phyloP scores from a whole-genome alignment of 2,797 vertebrate genomes.

The Megalops cyprinoides region DNA sequence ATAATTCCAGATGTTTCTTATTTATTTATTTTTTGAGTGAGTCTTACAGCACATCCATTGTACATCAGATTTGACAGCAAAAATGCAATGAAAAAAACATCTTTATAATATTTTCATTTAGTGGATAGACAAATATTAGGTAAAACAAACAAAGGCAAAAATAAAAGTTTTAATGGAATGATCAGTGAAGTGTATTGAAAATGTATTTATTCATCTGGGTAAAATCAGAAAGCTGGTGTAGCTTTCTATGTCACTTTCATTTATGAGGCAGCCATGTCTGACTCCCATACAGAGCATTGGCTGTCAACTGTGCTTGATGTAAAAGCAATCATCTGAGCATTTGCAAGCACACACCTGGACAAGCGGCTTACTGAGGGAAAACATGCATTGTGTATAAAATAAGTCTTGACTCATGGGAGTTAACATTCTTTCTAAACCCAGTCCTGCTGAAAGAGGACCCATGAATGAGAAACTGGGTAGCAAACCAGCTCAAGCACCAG shows the following conservation, averaged over 20 bases:
- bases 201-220: neutral
- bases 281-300: neutral
- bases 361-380: neutral
- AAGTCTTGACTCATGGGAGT: slow-evolving; percentile 28
- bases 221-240: neutral
- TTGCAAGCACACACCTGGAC: slow-evolving; percentile 15
- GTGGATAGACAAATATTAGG: neutral
- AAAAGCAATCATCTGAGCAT: slow-evolving; percentile 19
- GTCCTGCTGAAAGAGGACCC: slow-evolving; percentile 7
- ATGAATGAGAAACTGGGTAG: slow-evolving; percentile 1
- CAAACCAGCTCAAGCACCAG: neutral
- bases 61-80: neutral
- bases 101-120: neutral
- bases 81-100: neutral
- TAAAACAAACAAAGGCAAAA: neutral
- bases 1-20: slow-evolving; percentile 21
- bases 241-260: neutral
- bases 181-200: neutral
- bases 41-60: neutral
- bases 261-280: slow-evolving; percentile 10
- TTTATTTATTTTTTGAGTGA: neutral
- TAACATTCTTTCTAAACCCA: slow-evolving; percentile 11
- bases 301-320: slow-evolving; percentile 7
- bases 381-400: slow-evolving; percentile 19
- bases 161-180: neutral